A percentile compares a stretch with the other conserved stretches of the same genome.
Conservation (phyloP, 2,113 vertebrate genomes). For the Hyla sarda region DNA sequence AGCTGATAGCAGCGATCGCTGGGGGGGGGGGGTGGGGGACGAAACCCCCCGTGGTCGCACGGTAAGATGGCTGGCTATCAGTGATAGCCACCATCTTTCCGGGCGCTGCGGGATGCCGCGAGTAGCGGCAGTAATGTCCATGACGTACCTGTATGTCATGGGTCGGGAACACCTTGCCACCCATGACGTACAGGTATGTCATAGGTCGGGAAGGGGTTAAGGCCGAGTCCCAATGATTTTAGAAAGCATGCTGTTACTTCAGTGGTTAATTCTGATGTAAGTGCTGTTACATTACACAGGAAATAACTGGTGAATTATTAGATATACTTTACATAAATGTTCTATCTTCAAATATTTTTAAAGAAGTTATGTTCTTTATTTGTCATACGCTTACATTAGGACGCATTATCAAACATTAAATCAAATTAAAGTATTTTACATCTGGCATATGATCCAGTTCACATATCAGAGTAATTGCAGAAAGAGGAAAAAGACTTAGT, state of each 20-base stretch:
- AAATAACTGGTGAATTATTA: neutral
- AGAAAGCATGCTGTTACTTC: neutral
- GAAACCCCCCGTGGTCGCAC: too few species aligned
- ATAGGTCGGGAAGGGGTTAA: too few species aligned
- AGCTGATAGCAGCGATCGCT: too few species aligned
- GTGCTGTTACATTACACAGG: neutral
- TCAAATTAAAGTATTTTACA: neutral
- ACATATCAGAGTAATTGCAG: neutral
- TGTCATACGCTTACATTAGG: neutral
- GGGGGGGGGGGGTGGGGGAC: too few species aligned
- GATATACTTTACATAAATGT: neutral
- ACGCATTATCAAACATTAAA: neutral
- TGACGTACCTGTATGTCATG: too few species aligned
- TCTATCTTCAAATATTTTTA: neutral
- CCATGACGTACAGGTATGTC: too few species aligned
- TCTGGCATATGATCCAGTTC: neutral
- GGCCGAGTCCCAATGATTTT: too few species aligned
- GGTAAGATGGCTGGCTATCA: too few species aligned
- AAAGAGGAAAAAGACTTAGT: neutral
- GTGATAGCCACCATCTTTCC: too few species aligned
- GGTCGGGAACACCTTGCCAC: too few species aligned
- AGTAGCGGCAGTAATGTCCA: too few species aligned
- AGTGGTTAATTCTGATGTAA: neutral
- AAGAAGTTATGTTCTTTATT: neutral
- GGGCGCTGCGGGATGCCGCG: too few species aligned